Evolutionary conservation across 2,888 invertebrate genomes (phyloP), one percentile per base, ranked within the genome.

Genomic region (Coleophora deauratella): DNA sequence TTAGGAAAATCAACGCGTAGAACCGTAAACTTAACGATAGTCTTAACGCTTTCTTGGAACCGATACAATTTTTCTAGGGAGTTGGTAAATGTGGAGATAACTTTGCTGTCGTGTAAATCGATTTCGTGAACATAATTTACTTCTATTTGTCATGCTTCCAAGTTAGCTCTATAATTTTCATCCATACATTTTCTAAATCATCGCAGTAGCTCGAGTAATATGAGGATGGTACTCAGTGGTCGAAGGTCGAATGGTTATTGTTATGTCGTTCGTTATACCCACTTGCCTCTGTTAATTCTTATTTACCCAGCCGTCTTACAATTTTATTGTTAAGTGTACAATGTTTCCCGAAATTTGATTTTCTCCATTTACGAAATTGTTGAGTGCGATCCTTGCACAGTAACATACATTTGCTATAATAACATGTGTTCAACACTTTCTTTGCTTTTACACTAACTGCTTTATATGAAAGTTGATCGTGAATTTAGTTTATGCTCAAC

Each of bases 361-460:
- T 72, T 71, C 71, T 77, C 70, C 57, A 71, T 72, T 77, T 72
- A 54, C 52, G 54, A 66, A 72, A 73, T 76, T 65, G 59, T 58
- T 49, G 60, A 63, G 65, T 65, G 49, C 53, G 54, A 60, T 61
- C 60, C 59, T 53, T 64, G 52, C 58, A 66, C 31, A 31, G 7
- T 31, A 31, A 10, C 4, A 4, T 31, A 31, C 31, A 31, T 31
- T 31, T 31, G 9, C 31, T 3, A 4, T 4, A 21, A 21, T 67
- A 67, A 65, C 52, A 44, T 57, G 57, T 55, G 54, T 57, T n/a
- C n/a, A n/a, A 53, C 61, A 68, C 72, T 78, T 76, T 76, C 75
- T 66, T 69, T 59, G 52, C 51, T 49, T 40, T 56, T 57, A 49
- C 50, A 42, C 50, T 45, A 54, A 54, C 3, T 21, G 21, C 6